Base-by-base conservation (phyloP, 2,888 invertebrate species). In the Melipona beecheii region DNA sequence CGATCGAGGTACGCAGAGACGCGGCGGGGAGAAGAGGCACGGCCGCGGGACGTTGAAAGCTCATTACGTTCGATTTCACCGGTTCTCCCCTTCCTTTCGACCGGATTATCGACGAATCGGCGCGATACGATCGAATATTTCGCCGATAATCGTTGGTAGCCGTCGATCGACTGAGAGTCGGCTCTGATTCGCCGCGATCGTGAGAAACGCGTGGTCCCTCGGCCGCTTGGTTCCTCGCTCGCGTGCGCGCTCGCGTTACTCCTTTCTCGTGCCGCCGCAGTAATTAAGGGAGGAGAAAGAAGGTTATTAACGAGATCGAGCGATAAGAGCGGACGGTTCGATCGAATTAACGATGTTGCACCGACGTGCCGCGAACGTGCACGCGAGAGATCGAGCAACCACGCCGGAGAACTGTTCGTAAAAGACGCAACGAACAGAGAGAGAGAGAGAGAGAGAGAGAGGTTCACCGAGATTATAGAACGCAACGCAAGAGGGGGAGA, bases 251-350 rank as follows among this genome's bases (percentile, higher is more conserved):
- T 75, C 65, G 43, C 56, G 64, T 52, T 78, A 73, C 58, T 71
- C 72, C 58, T 73, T 64, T 77, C 66, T 76, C 78, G 71, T 78
- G 66, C 62, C 68, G 70, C 79, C 64, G 68, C 62, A 54, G 76
- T 88, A 86, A 89, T 89, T 89, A 87, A 85, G 78, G 75, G 78
- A 90, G 84, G 84, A 81, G 87, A 87, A 85, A 82, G 85, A 88
- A 82, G 81, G 78, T 88, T 88, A 88, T 90, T 87, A 90, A 90
- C 71, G 84, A 89, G 90, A 89, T 90, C 74, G 80, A 43, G 50
- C 83, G 90, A 90, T 90, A 90, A 85, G 81, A 71, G 78, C 75
- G 75, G 85, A 83, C 84, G 83, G 81, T 60, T 82, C 90, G 88
- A 87, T 88, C 87, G 87, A 83, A 89, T 87, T 87, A 89, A 85